Base-by-base conservation (phyloP, 2,888 invertebrate genomes). In the Protophormia terraenovae region DNA sequence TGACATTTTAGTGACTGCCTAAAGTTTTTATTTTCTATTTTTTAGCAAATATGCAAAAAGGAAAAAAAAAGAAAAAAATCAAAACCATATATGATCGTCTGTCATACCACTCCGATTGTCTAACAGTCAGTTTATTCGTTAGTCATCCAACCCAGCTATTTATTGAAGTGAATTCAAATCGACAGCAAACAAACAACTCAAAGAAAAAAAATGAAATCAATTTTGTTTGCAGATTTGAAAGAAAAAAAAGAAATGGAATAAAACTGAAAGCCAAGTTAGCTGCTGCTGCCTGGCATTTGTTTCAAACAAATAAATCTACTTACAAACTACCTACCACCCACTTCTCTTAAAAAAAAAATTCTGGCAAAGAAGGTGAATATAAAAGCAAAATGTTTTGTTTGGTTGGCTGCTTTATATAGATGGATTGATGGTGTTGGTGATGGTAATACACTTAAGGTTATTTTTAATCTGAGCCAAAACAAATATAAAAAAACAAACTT, bases 391-490 rank as follows among this genome's bases (percentile, higher is more conserved):
- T 32, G 10, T 67, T 72, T 71, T 76, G 55, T 19, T 47, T 73
- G 38, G 24, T 22, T 53, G 50, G 55, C 16, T 64, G 69, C 2
- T 50, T n/a, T 55, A 14, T 29, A 38, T 38, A 53, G 62, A 45
- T 84, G 35, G 38, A 80, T 64, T 53, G 41, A 55, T 72, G 72
- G 29, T 73, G 73, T 4, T 72, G 71, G 29, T 72, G 75, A 55
- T 69, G 58, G 67, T 72, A 77, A 84, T 77, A 77, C 71, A 81
- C 76, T 84, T 84, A 84, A 81, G 80, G 77, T 72, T 84, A 84
- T 80, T 81, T 84, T 80, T 77, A 84, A 84, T 84, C 84, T 77
- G 45, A 60, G 64, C 69, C 50, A 78, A 78, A 71, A 71, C 50
- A 69, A 62, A 69, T 53, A 41, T 19, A 24, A 47, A 45, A 73